phyloP scores from a whole-genome alignment of 2,888 invertebrate genomes.

The Cylloceria caligata region DNA sequence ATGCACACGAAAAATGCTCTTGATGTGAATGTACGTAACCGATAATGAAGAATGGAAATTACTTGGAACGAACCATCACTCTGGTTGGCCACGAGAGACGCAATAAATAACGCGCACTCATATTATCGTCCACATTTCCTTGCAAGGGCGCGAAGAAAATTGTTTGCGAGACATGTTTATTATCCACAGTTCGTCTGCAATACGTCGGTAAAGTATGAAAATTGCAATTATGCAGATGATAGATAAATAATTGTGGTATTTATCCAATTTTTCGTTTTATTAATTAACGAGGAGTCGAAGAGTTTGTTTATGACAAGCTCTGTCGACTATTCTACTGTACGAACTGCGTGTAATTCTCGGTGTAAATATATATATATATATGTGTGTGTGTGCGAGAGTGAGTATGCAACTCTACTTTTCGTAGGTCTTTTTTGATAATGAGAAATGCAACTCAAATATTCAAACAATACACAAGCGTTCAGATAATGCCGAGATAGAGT shows the following conservation, averaged over 20 bases:
- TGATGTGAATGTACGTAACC: neutral
- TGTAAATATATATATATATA: neutral
- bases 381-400: no score
- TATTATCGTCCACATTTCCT: neutral
- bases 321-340: neutral
- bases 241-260: neutral
- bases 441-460: conserved; percentile 47
- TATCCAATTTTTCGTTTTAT: neutral
- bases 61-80: neutral
- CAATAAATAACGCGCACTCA: neutral
- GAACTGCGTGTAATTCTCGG: neutral
- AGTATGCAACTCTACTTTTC: no score
- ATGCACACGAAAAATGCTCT: neutral
- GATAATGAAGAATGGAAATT: conserved; percentile 2
- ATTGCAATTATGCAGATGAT: conserved; percentile 10
- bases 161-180: neutral
- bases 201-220: neutral
- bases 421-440: no score
- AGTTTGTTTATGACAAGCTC: conserved; percentile 18
- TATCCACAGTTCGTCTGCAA: neutral
- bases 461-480: neutral
- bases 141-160: neutral
- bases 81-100: neutral
- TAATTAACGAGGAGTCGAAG: conserved; percentile 5
- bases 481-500: conserved; percentile 5